These are phyloP conservation scores for Zalophus californianus DNA, from an alignment of 2,797 vertebrate species.

Conservation along the genomic window DNA sequence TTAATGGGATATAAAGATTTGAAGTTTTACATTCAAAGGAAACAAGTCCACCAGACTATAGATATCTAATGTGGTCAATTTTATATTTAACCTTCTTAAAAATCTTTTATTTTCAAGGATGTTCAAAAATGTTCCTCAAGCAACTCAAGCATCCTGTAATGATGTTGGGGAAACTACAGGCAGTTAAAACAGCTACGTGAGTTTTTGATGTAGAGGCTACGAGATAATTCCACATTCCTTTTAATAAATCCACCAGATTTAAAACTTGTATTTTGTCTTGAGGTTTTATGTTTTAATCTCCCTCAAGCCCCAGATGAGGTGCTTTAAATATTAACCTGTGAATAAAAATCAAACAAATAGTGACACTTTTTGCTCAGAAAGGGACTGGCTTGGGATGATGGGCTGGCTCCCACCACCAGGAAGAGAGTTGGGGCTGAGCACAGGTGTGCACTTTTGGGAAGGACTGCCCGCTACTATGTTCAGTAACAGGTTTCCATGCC, in stretches of 20 bases:
- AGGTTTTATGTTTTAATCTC: conserved; percentile 75
- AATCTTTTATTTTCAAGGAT: conserved; percentile 73
- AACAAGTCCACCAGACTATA: conserved; percentile 62
- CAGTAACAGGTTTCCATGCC: background rate
- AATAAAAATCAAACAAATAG: conserved; percentile 71
- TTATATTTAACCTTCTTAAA: conserved; percentile 72
- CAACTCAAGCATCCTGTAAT: conserved; percentile 46
- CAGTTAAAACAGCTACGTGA: conserved; percentile 22
- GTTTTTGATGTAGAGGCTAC: conserved; percentile 13
- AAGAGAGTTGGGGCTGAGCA: background rate
- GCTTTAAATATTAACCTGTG: background rate
- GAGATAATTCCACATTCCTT: background rate
- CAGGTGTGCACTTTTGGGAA: conserved; percentile 22
- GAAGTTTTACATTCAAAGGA: conserved; percentile 46
- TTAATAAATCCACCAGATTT: background rate
- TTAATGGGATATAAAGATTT: conserved; percentile 71
- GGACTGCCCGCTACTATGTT: background rate
- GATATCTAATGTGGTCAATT: conserved; percentile 63
- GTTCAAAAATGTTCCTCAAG: conserved; percentile 60
- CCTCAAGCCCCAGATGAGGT: conserved; percentile 60
- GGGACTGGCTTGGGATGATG: conserved; percentile 39
- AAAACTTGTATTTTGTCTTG: conserved; percentile 37
- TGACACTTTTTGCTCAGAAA: conserved; percentile 8
- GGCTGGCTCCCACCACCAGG: conserved; percentile 35
- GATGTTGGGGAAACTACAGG: conserved; percentile 54